Evolutionary conservation across 2,888 invertebrate genomes (phyloP).

Genomic region (Myopa tessellatipennis): DNA sequence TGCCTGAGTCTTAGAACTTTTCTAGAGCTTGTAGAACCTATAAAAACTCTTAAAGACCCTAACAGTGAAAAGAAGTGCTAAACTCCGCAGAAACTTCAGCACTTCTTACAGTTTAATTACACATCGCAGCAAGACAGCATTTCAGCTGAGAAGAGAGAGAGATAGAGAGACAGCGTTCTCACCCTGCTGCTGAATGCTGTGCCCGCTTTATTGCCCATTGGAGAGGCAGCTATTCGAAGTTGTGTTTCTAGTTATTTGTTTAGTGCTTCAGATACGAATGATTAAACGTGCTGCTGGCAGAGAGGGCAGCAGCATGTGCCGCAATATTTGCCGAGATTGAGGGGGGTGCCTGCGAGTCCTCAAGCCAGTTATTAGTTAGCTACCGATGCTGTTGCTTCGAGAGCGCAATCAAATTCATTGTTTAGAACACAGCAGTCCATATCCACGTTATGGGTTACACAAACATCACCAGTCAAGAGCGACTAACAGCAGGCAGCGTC

Average conservation of each 20-base stretch:
- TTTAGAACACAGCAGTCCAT: background rate
- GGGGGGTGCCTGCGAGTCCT: background rate
- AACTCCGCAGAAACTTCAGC: too few species aligned
- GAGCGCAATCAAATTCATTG: background rate
- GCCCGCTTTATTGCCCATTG: too few species aligned
- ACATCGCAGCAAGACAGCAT: too few species aligned
- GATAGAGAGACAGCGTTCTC: too few species aligned
- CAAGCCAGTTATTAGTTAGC: background rate
- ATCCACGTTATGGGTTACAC: background rate
- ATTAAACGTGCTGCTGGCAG: background rate
- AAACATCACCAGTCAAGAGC: background rate
- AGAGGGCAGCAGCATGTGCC: background rate
- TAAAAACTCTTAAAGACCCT: too few species aligned
- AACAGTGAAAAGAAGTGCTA: too few species aligned
- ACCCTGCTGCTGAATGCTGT: too few species aligned
- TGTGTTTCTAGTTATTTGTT: conserved; percentile 7
- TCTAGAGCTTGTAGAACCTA: too few species aligned
- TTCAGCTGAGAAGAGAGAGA: too few species aligned
- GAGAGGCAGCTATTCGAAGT: too few species aligned
- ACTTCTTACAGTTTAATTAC: too few species aligned
- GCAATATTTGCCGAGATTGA: background rate
- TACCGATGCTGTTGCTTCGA: background rate
- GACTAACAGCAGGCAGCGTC: background rate
- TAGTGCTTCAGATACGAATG: background rate
- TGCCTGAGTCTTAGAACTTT: too few species aligned